phyloP scores from a whole-genome alignment of 2,113 vertebrate species.

The Ifrita kowaldi region DNA sequence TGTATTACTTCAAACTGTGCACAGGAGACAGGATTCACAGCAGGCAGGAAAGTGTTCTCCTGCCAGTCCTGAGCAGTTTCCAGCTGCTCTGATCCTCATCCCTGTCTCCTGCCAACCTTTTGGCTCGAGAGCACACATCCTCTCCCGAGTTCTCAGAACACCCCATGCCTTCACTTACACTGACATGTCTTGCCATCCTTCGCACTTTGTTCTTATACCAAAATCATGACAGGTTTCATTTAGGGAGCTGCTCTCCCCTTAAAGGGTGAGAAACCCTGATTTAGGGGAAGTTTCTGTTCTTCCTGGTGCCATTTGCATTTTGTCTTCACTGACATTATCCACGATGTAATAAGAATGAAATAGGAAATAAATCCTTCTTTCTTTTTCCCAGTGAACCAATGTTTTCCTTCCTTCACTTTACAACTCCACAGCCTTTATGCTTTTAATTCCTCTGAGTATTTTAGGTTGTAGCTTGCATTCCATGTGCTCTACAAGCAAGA shows the following conservation, averaged over 20 bases:
- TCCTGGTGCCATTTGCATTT: background rate
- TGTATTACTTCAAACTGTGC: background rate
- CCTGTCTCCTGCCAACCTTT: background rate
- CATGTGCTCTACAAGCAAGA: background rate
- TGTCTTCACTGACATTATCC: background rate
- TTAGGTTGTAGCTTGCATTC: background rate
- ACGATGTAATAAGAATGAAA: background rate
- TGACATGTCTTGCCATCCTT: background rate
- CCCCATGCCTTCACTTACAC: rapidly evolving
- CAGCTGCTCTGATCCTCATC: rapidly evolving
- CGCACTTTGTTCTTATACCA: background rate
- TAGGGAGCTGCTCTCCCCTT: background rate
- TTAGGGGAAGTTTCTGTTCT: background rate
- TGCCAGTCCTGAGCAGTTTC: background rate
- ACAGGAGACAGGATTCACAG: background rate
- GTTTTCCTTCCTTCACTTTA: background rate
- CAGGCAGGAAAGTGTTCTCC: background rate
- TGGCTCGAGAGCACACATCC: background rate
- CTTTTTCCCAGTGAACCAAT: background rate
- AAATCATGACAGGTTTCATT: background rate
- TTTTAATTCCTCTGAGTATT: background rate
- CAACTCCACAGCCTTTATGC: background rate
- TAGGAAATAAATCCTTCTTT: background rate
- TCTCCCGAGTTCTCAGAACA: background rate
- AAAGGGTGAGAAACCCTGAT: background rate